Evolutionary conservation across 2,888 invertebrate species (phyloP).

Genomic region (Campopleginae sp.): DNA sequence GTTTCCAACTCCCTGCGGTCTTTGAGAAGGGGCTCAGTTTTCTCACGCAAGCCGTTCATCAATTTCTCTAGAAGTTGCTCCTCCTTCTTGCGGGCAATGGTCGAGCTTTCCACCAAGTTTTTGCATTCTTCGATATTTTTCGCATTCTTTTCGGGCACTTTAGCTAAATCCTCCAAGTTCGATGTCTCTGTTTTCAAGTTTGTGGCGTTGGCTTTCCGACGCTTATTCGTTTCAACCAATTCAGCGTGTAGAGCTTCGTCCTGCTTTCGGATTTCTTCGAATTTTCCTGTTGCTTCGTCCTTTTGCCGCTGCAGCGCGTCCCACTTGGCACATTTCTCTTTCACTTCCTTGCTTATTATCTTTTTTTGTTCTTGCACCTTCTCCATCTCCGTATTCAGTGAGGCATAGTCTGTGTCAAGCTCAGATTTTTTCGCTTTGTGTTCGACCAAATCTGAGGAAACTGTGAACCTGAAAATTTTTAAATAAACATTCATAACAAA

Average conservation of each 20-base stretch:
- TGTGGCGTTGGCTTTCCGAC: constrained; percentile 90
- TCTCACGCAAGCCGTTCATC: constrained; percentile 85
- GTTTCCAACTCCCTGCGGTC: constrained; percentile 89
- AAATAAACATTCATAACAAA: too few species aligned
- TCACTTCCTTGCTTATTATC: constrained; percentile 85
- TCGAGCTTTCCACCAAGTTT: constrained; percentile 85
- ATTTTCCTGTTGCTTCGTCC: constrained; percentile 85
- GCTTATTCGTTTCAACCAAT: constrained; percentile 89
- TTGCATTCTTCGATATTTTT: constrained; percentile 89
- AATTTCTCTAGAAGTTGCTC: constrained; percentile 84
- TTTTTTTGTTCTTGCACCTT: constrained; percentile 85
- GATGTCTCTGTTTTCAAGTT: constrained; percentile 87
- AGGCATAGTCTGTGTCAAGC: constrained; percentile 75
- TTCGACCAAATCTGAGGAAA: constrained; percentile 70
- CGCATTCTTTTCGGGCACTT: constrained; percentile 90
- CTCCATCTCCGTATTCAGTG: constrained; percentile 85
- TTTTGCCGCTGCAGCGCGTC: constrained; percentile 87
- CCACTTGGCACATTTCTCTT: constrained; percentile 83
- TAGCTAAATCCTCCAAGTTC: constrained; percentile 88
- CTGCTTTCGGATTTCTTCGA: constrained; percentile 84
- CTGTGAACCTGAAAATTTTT: constrained; percentile 74
- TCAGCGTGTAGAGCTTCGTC: constrained; percentile 87
- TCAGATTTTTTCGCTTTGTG: constrained; percentile 73
- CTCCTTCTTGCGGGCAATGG: constrained; percentile 85
- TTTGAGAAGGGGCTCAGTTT: constrained; percentile 88